These are phyloP conservation scores for Gymnothorax reevesii DNA, from an alignment of 2,797 vertebrate species.

Conservation along the genomic window DNA sequence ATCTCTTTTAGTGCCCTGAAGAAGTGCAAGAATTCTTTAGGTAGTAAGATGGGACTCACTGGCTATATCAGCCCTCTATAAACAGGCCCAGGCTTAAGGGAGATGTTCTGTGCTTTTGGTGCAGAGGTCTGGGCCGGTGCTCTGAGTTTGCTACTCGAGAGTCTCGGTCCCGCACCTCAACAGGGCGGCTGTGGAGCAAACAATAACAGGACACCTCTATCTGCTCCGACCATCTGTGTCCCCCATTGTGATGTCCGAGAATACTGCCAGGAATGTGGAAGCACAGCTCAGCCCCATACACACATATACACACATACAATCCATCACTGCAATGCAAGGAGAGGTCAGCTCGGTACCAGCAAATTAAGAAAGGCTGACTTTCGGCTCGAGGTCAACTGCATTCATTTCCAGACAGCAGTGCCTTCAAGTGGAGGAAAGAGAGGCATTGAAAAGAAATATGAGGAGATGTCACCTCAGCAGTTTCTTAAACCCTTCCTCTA, in stretches of 20 bases:
- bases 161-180: neutral
- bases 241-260: slow-evolving; percentile 57
- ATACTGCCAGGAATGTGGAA: slow-evolving; percentile 54
- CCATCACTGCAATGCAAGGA: slow-evolving; percentile 31
- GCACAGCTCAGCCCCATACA: slow-evolving; percentile 45
- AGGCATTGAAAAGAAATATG: neutral
- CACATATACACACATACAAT: slow-evolving; percentile 32
- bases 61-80: neutral
- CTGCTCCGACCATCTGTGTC: slow-evolving; percentile 66
- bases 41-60: neutral
- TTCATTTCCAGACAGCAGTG: slow-evolving; percentile 65
- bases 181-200: slow-evolving; percentile 30
- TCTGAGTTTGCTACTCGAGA: neutral
- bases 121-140: neutral
- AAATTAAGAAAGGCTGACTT: slow-evolving; percentile 54
- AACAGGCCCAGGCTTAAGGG: neutral
- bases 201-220: slow-evolving; percentile 66
- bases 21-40: neutral
- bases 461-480: slow-evolving; percentile 59
- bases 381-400: slow-evolving; percentile 52
- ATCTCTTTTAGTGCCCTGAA: neutral
- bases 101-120: neutral
- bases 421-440: slow-evolving; percentile 34
- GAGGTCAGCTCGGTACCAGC: slow-evolving; percentile 55
- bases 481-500: slow-evolving; percentile 37